Percentiles rank a stretch among this genome's conserved stretches.
Conservation (phyloP, 2,888 invertebrate species). For the Thymelicus lineola region DNA sequence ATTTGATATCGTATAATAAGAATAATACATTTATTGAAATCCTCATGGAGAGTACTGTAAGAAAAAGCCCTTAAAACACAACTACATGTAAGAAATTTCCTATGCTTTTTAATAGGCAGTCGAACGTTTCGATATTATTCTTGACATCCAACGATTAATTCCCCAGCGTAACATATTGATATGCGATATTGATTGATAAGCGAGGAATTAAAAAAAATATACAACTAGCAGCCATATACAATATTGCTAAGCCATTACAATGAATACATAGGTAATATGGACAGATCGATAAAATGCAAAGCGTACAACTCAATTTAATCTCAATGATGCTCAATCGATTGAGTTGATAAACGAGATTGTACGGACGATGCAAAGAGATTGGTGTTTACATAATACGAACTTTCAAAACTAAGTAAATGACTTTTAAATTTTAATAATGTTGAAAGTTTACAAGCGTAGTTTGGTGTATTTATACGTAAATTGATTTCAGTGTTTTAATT, state of each 20-base stretch:
- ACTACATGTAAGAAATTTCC: not conserved
- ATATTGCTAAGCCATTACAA: not conserved
- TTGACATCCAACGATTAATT: no score
- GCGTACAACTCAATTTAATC: not conserved
- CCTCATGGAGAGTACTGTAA: no score
- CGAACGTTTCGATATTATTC: no score
- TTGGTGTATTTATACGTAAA: no score
- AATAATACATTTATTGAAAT: no score
- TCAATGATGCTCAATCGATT: conserved; percentile 13
- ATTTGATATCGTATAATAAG: no score
- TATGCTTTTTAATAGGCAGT: not conserved
- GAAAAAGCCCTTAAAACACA: no score
- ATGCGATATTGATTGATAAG: no score
- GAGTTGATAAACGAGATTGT: not conserved
- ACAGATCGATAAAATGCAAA: conserved; percentile 3
- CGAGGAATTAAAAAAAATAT: no score
- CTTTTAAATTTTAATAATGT: not conserved
- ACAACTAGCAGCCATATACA: not conserved
- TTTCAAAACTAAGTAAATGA: not conserved
- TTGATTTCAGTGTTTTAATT: no score
- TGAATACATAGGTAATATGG: not conserved
- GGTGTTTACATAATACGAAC: conserved; percentile 2
- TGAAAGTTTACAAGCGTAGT: not conserved
- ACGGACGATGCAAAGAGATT: not conserved
- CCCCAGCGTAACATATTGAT: no score